A percentile compares a stretch with the other conserved stretches of the same genome.
These are phyloP conservation scores for Sphecodes monilicornis DNA, from an alignment of 2,888 invertebrate species.

Conservation along the genomic window DNA sequence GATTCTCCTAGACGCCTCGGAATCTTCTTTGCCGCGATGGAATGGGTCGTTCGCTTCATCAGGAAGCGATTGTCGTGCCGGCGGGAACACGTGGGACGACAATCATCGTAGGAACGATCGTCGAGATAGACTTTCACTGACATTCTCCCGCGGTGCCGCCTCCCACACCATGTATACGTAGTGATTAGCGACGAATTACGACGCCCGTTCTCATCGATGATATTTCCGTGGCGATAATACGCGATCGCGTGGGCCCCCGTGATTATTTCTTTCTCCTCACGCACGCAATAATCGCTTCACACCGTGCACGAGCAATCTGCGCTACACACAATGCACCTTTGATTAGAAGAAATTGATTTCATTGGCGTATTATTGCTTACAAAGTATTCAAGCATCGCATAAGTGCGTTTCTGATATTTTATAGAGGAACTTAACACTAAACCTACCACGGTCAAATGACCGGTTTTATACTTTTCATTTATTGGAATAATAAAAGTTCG, in stretches of 20 bases:
- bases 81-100: slow-evolving; percentile 69
- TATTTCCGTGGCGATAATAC: slow-evolving; percentile 65
- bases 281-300: slow-evolving; percentile 22
- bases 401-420: background rate
- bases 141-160: slow-evolving; percentile 74
- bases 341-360: slow-evolving; percentile 7
- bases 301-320: background rate
- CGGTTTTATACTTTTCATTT: too few species aligned
- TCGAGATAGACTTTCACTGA: slow-evolving; percentile 75
- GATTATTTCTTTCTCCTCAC: slow-evolving; percentile 33
- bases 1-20: slow-evolving; percentile 40
- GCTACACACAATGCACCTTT: background rate
- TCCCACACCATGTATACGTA: slow-evolving; percentile 70
- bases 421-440: too few species aligned
- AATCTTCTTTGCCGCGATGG: slow-evolving; percentile 53
- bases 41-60: slow-evolving; percentile 70
- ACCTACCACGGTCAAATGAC: too few species aligned
- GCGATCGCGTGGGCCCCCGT: slow-evolving; percentile 48
- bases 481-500: too few species aligned
- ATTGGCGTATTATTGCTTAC: background rate
- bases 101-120: slow-evolving; percentile 72
- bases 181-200: slow-evolving; percentile 77
- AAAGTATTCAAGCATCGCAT: background rate
- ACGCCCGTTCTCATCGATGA: slow-evolving; percentile 70
- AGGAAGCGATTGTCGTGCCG: slow-evolving; percentile 72